A percentile compares a stretch with the other conserved stretches of the same genome.
Evolutionary conservation across 2,888 invertebrate genomes (phyloP).

Genomic region (Tethea ocularis): DNA sequence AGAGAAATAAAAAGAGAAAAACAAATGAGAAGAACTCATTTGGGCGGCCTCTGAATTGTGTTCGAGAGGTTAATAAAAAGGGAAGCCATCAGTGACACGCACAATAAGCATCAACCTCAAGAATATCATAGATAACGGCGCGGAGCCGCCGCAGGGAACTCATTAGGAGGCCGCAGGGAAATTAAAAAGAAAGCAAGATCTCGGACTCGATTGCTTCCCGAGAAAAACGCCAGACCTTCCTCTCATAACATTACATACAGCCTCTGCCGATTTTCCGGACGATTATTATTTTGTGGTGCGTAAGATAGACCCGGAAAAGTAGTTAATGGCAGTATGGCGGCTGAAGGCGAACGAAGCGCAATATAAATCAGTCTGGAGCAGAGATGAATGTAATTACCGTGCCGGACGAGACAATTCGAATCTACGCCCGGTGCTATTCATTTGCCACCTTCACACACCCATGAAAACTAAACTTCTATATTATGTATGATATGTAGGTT

Average conservation of each 20-base stretch:
- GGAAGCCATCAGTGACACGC: slow-evolving; percentile 84
- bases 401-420: slow-evolving; percentile 63
- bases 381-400: slow-evolving; percentile 70
- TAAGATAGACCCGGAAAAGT: slow-evolving; percentile 76
- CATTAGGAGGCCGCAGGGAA: slow-evolving; percentile 84
- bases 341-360: slow-evolving; percentile 50
- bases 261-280: slow-evolving; percentile 81
- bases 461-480: slow-evolving; percentile 6
- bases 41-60: slow-evolving; percentile 81
- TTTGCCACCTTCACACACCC: slow-evolving; percentile 29
- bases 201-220: slow-evolving; percentile 81
- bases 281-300: slow-evolving; percentile 84
- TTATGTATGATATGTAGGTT: neutral
- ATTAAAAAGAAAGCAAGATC: slow-evolving; percentile 84
- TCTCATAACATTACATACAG: slow-evolving; percentile 84
- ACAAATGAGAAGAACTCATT: slow-evolving; percentile 82
- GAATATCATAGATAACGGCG: slow-evolving; percentile 84
- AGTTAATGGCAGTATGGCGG: slow-evolving; percentile 69
- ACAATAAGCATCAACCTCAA: slow-evolving; percentile 85
- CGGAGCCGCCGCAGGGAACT: slow-evolving; percentile 74
- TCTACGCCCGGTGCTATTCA: slow-evolving; percentile 41
- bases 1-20: slow-evolving; percentile 82
- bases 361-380: slow-evolving; percentile 70
- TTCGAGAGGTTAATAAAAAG: slow-evolving; percentile 84
- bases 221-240: slow-evolving; percentile 77